Percentiles rank a stretch among this genome's conserved stretches.
phyloP scores from a whole-genome alignment of 2,888 invertebrate species.

The Adineta ricciae region DNA sequence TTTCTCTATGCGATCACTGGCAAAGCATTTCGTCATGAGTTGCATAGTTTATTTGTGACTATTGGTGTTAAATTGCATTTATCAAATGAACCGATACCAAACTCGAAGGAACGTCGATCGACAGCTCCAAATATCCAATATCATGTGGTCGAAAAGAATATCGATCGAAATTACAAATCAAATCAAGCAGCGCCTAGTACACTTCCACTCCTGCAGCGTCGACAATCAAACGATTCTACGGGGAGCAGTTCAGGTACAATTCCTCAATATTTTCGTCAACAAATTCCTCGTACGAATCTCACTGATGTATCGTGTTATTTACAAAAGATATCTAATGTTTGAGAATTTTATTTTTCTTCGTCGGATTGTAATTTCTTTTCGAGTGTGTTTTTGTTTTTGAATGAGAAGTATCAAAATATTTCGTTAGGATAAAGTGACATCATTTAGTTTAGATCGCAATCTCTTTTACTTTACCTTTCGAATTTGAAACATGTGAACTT shows the following conservation, averaged over 20 bases:
- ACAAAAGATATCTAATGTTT: not conserved
- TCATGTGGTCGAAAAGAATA: not conserved
- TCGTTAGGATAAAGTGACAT: not conserved
- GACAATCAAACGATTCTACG: not conserved
- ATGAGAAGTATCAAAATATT: not conserved
- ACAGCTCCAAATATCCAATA: not conserved
- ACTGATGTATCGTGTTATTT: not conserved
- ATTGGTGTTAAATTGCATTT: not conserved
- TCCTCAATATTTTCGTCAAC: not conserved
- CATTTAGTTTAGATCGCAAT: not conserved
- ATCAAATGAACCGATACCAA: not conserved
- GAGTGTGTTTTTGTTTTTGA: not conserved
- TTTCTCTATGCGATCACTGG: conserved; percentile 42
- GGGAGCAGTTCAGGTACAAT: not conserved
- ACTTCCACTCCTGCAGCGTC: not conserved
- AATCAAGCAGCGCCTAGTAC: not conserved
- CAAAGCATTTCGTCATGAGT: conserved; percentile 39
- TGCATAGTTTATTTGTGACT: conserved; percentile 34
- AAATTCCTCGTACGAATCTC: not conserved
- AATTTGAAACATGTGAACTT: not conserved
- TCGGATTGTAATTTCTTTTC: not conserved
- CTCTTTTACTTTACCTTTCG: not conserved
- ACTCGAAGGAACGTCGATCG: not conserved
- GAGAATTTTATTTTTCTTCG: not conserved
- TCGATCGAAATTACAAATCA: not conserved